These are phyloP conservation scores for Lates japonicus DNA, from an alignment of 2,797 vertebrate genomes.

Conservation along the genomic window DNA sequence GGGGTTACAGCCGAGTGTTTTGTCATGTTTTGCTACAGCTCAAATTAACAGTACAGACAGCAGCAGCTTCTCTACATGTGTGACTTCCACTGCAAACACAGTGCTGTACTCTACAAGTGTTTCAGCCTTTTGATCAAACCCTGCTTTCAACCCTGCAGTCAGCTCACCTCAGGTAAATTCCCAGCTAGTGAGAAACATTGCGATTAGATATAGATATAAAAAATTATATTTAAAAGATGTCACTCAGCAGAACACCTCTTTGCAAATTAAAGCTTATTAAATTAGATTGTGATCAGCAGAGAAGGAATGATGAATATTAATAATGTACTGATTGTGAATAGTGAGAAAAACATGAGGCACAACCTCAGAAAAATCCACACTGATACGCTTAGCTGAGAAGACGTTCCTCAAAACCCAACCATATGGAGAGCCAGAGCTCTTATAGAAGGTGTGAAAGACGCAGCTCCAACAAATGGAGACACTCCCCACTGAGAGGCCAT, in stretches of 20 bases:
- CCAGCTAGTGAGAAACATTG: neutral
- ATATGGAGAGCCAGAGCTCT: neutral
- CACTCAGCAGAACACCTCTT: neutral
- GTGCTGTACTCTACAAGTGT: too few relatives aligned
- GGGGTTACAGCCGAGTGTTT: constrained; percentile 21
- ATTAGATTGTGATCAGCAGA: neutral
- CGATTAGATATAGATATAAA: neutral
- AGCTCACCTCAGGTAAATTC: neutral
- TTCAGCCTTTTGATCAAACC: too few relatives aligned
- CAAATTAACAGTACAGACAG: neutral
- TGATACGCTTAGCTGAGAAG: neutral
- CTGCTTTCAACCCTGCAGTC: neutral
- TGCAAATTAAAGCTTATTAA: neutral
- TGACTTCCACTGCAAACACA: neutral
- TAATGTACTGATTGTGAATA: neutral
- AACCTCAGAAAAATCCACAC: neutral
- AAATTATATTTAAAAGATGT: neutral
- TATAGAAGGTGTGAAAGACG: too few relatives aligned
- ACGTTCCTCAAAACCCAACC: neutral
- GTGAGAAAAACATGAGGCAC: neutral
- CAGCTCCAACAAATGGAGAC: neutral
- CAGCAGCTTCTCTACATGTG: neutral
- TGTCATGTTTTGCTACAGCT: constrained; percentile 27
- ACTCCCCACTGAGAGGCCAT: neutral
- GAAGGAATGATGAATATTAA: neutral